Base-by-base conservation (phyloP, 1,140 invertebrate genomes). In the Ips typographus region DNA sequence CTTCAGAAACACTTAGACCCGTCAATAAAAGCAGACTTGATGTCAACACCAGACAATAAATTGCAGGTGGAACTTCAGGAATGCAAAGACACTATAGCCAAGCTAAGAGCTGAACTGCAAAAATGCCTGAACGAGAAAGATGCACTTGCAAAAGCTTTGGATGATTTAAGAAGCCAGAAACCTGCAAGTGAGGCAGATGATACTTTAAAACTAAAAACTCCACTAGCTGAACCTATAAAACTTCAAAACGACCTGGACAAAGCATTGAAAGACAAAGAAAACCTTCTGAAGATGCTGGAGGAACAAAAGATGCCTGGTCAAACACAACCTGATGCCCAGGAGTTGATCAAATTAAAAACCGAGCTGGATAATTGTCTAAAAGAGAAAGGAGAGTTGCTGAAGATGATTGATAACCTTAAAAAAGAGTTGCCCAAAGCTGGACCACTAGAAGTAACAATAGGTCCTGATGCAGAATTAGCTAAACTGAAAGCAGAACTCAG, bases 351-450 rank as follows among this genome's bases (percentile, higher is more conserved):
- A 7, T 37, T 71, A 40, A 63, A 59, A 52, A 51, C 7, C 8
- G 22, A 68, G n/a, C 43, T 71, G 22, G 66, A 71, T 8, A 8
- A 65, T n/a, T 68, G 60, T 51, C 44, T 68, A 39, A 66, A 57
- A 59, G 47, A 56, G 36, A 71, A 68, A 59, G 52, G 61, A 8
- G 49, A 56, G 1, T 49, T 70, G 7, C n/a, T 71, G 1, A 43
- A 65, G 36, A 40, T 53, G n/a, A 69, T 71, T 22, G 57, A 64
- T 37, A 49, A 65, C 36, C 47, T 74, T 8, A 64, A 71, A 57
- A 49, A 63, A 39, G 53, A 68, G n/a, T n/a, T 41, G 3, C 1
- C 37, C 7, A 62, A 47, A 62, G 3, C 8, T 2, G 4, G 5
- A 22, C n/a, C 42, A 8, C 53, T 38, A 22, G 58, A 60, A 56